A percentile compares a stretch with the other conserved stretches of the same genome.
These are phyloP conservation scores for Gymnogyps californianus DNA, from an alignment of 2,113 vertebrate species.

Conservation along the genomic window DNA sequence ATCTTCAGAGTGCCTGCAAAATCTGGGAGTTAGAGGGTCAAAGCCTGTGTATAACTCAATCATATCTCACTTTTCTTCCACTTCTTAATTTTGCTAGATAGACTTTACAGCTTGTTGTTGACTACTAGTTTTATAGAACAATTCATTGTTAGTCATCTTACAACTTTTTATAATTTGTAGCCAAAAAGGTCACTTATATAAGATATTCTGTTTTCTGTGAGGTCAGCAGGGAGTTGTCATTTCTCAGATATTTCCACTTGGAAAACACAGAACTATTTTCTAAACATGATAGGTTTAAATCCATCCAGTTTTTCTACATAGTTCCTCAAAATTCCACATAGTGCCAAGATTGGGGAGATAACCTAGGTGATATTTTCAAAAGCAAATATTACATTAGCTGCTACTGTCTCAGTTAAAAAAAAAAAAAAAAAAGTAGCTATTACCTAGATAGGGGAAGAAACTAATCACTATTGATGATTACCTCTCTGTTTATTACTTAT, in stretches of 20 bases:
- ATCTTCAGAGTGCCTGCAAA: neutral
- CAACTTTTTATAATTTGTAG: neutral
- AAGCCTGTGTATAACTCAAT: neutral
- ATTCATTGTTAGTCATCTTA: neutral
- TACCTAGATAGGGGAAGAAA: neutral
- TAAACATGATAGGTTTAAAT: neutral
- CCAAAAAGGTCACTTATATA: neutral
- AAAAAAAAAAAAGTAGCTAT: neutral
- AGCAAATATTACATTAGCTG: neutral
- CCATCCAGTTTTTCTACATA: neutral
- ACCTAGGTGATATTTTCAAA: neutral
- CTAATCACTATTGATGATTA: neutral
- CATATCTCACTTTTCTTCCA: neutral
- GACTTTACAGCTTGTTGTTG: neutral
- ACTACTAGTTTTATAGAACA: neutral
- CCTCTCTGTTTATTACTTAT: neutral
- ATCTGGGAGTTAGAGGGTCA: neutral
- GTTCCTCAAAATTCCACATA: neutral
- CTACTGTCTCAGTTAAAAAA: neutral
- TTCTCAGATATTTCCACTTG: neutral
- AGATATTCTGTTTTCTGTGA: neutral
- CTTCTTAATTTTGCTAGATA: neutral
- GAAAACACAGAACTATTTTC: neutral
- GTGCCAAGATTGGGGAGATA: fast-evolving
- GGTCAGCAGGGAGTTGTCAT: neutral